Conservation (phyloP, 2,888 invertebrate species). For the Spatulosminthurus flaviceps region DNA sequence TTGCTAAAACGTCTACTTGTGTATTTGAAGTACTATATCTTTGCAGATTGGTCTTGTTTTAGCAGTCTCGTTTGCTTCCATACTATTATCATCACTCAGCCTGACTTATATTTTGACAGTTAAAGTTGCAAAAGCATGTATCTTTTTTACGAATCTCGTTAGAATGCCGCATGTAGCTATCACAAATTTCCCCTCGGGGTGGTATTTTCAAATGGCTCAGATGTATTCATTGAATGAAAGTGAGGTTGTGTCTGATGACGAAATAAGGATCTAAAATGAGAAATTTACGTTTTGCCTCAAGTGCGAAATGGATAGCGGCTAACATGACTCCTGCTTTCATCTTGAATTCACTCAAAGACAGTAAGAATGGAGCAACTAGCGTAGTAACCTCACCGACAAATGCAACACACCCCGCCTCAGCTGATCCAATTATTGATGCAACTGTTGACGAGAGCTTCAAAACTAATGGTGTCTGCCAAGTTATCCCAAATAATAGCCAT, state of each 20-base stretch:
- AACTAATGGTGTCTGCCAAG: conserved; percentile 16
- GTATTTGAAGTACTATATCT: too few species aligned
- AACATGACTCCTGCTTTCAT: conserved; percentile 61
- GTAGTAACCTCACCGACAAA: conserved; percentile 1
- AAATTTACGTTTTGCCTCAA: conserved; percentile 44
- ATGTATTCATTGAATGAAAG: not conserved
- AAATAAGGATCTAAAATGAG: not conserved
- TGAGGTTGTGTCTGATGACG: too few species aligned
- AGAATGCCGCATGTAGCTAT: too few species aligned
- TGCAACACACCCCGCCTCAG: conserved; percentile 10
- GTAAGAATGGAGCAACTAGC: conserved; percentile 45
- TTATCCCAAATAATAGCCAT: not conserved
- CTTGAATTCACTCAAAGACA: conserved; percentile 54
- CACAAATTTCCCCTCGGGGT: too few species aligned
- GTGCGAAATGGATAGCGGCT: conserved; percentile 61
- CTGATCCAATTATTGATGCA: conserved; percentile 1
- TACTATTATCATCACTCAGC: too few species aligned
- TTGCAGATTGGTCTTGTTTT: not conserved
- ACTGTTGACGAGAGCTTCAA: conserved; percentile 31
- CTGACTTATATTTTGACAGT: too few species aligned
- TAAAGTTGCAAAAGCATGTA: too few species aligned
- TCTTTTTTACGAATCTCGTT: too few species aligned
- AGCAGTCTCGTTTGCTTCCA: too few species aligned
- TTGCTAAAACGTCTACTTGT: too few species aligned
- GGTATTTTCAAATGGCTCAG: too few species aligned